A percentile compares a stretch with the other conserved stretches of the same genome.
These are phyloP conservation scores for Benitochromis conjunctus DNA, from an alignment of 2,113 vertebrate genomes.

Conservation along the genomic window DNA sequence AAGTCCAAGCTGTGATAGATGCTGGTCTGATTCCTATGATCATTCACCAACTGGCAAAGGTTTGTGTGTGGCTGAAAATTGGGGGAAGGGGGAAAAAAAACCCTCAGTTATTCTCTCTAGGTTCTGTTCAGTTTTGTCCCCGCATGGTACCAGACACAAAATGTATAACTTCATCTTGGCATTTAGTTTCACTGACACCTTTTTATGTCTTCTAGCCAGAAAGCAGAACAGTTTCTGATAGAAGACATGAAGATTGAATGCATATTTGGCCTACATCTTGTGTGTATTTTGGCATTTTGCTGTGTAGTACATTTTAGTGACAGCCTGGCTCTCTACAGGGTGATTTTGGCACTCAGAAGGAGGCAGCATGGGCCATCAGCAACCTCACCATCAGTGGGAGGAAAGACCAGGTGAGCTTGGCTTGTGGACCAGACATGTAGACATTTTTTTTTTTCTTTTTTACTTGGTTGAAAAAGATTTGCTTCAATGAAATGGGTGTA, in stretches of 20 bases:
- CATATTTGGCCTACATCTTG: background rate
- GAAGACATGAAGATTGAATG: background rate
- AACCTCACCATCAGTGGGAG: slow-evolving; percentile 99
- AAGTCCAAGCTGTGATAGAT: slow-evolving; percentile 98
- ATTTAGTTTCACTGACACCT: background rate
- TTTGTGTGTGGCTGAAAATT: slow-evolving; percentile 42
- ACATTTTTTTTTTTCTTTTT: background rate
- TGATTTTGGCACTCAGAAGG: slow-evolving; percentile 98
- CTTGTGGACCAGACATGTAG: background rate
- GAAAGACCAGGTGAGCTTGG: slow-evolving; percentile 90
- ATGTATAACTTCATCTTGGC: background rate
- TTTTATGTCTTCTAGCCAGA: background rate
- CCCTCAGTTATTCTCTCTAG: background rate
- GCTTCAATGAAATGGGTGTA: background rate
- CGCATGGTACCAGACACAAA: background rate
- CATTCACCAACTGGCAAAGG: slow-evolving; percentile 98
- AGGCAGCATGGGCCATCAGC: slow-evolving; percentile 99
- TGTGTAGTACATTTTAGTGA: slow-evolving; percentile 22
- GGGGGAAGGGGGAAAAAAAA: background rate
- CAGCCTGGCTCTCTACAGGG: slow-evolving; percentile 80
- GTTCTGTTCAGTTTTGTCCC: background rate
- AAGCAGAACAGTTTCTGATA: background rate
- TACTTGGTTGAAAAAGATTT: background rate
- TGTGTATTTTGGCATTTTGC: background rate
- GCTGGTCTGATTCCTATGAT: slow-evolving; percentile 98